Base-by-base conservation (phyloP, 2,797 vertebrate species). In the Ibycter americanus region DNA sequence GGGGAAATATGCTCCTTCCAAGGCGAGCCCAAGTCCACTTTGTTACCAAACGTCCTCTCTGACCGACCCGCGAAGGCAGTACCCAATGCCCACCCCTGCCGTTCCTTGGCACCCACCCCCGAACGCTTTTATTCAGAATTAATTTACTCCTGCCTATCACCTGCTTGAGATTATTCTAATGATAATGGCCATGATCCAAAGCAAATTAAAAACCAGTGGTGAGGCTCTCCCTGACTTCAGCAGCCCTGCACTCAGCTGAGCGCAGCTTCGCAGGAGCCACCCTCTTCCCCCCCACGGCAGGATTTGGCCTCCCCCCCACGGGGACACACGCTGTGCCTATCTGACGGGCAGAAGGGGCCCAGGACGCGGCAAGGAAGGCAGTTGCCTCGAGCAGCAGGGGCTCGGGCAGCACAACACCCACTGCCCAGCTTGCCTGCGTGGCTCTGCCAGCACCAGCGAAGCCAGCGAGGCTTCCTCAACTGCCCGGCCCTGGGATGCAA, bases 81-180 rank as follows among this genome's bases (percentile, higher is more conserved):
- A 52, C 79, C 65, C 20, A 0, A 7, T 10, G 51, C 76, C 65
- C 38, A 67, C 6, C 36, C 86, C 84, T 62, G 78, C 79, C 87
- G 59, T 76, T 91, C 87, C 82, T 83, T 92, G 92, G 92, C 92
- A 36, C 62, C 82, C 77, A 23, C 72, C 76, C 79, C 58, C 7
- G 1, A 89, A 76, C 0, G 51, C 92, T 93, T 96, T 96, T 97
- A 95, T 95, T 96, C 89, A 83, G 96, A 97, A 97, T 97, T 96
- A 95, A 96, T 97, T 97, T 95, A 96, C 95, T 96, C 90, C 97
- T 97, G 95, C 96, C 96, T 93, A 97, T 96, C 96, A 97, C 93
- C 94, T 96, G 95, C 96, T 96, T 87, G 94, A 96, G 94, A 97
- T 97, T 97, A 97, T 97, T 95, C 96, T 96, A 95, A 96, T 96